Base-by-base conservation (phyloP, 2,888 invertebrate species). In the Limulus polyphemus region DNA sequence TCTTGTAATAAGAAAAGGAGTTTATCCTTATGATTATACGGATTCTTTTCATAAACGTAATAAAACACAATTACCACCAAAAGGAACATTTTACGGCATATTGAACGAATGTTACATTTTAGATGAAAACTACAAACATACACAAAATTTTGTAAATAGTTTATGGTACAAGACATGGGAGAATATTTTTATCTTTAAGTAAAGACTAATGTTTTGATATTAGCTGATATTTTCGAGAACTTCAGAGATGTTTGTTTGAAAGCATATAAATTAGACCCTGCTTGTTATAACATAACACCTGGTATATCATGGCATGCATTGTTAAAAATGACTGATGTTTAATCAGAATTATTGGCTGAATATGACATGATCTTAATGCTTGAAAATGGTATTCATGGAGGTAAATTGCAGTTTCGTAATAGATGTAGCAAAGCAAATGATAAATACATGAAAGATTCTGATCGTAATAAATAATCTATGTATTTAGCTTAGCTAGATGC, bases 1-100 rank as follows among this genome's bases (percentile, higher is more conserved):
- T 54, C 11, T 64, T 0, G 59, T 69, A 56, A 57, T 49, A 46
- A 63, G 50, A n/a, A n/a, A n/a, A n/a, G 69, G 70, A n/a, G 65
- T 72, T 4, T 73, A 70, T 66, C 72, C 71, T 3, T 74, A 73
- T 68, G 71, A 73, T 51, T 72, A 71, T 59, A 70, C 73, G 65
- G 67, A 71, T 57, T 67, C 67, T 14, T 64, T 67, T 59, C 32
- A 3, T 32, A 32, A 32, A 57, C 73, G 69, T 59, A 32, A 67
- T 10, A 70, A 73, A 65, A 69, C 67, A 46, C 11, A 62, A 59
- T 64, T 73, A 51, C 69, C 69, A 60, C 13, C 52, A 16, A 67
- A 56, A 57, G 11, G 47, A n/a, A 16, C 47, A 13, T 70, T 71
- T 61, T 68, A 67, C 62, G 62, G 66, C 58, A 56, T 11, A 1